Evolutionary conservation across 2,888 invertebrate species (phyloP).

Genomic region (Caenorhabditis japonica): DNA sequence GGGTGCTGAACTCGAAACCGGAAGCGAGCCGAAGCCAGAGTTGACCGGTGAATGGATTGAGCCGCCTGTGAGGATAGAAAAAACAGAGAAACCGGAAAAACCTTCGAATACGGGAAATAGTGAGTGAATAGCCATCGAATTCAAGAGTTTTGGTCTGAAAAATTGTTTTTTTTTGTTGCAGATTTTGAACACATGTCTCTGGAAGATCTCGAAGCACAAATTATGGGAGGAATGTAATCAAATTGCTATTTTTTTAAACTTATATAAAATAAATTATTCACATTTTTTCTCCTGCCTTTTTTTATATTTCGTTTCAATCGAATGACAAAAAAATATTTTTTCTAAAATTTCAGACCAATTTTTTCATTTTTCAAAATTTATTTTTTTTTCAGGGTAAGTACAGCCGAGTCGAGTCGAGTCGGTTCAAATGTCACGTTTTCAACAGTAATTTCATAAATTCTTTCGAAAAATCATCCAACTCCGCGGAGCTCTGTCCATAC

Average conservation of each 20-base stretch:
- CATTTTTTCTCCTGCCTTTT: background rate
- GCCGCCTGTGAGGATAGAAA: slow-evolving; percentile 20
- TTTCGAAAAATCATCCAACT: too few species aligned
- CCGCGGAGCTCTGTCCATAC: too few species aligned
- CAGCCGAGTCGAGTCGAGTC: too few species aligned
- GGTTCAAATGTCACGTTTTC: too few species aligned
- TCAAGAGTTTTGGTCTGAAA: background rate
- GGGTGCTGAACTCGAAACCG: slow-evolving; percentile 55
- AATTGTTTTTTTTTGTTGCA: background rate
- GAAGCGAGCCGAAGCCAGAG: slow-evolving; percentile 28
- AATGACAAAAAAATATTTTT: background rate
- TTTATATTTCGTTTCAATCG: background rate
- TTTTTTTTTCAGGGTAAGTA: too few species aligned
- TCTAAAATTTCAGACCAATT: too few species aligned
- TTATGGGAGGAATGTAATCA: slow-evolving; percentile 24
- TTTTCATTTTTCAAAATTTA: too few species aligned
- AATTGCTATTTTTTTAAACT: background rate
- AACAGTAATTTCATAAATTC: too few species aligned
- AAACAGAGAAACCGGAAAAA: slow-evolving; percentile 1
- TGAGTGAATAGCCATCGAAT: background rate
- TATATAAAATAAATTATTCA: background rate
- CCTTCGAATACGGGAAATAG: slow-evolving; percentile 7
- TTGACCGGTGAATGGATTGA: slow-evolving; percentile 38
- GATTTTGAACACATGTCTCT: slow-evolving; percentile 43
- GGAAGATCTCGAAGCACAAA: slow-evolving; percentile 53